These are phyloP conservation scores for Exocentrus adspersus DNA, from an alignment of 2,888 invertebrate species.

Conservation along the genomic window DNA sequence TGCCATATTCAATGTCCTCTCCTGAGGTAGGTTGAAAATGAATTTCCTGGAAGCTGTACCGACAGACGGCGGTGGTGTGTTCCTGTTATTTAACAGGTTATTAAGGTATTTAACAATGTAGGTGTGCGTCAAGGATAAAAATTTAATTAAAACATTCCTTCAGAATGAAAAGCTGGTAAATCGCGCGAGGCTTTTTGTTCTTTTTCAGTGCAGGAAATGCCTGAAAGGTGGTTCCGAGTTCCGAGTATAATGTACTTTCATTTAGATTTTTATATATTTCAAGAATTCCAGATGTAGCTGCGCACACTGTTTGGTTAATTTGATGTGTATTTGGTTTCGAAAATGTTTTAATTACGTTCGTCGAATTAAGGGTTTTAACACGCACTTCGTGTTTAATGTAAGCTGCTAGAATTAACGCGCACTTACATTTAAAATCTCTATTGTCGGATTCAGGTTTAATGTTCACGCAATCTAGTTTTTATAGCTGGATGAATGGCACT, in stretches of 20 bases:
- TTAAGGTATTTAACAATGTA: slow-evolving; percentile 26
- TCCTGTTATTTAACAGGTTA: slow-evolving; percentile 19
- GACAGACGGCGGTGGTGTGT: neutral
- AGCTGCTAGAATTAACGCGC: neutral
- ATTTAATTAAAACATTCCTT: slow-evolving; percentile 51
- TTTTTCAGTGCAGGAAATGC: slow-evolving; percentile 26
- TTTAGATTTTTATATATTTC: neutral
- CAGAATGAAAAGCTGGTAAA: slow-evolving; percentile 41
- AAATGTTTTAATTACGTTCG: neutral
- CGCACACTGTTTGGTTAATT: neutral
- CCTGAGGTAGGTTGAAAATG: neutral
- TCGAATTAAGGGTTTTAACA: neutral
- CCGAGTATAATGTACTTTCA: slow-evolving; percentile 8
- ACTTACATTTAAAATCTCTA: neutral
- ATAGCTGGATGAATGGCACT: neutral
- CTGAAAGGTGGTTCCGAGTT: neutral
- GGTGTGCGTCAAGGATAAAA: slow-evolving; percentile 42
- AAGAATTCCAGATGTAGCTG: neutral
- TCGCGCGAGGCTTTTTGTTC: slow-evolving; percentile 33
- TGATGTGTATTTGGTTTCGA: neutral
- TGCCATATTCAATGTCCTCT: too few species aligned
- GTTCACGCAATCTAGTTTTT: neutral
- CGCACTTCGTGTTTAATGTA: neutral
- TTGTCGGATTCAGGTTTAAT: neutral
- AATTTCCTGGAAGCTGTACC: slow-evolving; percentile 3